Base-by-base conservation (phyloP, 2,888 invertebrate species). In the Rhagophthalmus giganteus region DNA sequence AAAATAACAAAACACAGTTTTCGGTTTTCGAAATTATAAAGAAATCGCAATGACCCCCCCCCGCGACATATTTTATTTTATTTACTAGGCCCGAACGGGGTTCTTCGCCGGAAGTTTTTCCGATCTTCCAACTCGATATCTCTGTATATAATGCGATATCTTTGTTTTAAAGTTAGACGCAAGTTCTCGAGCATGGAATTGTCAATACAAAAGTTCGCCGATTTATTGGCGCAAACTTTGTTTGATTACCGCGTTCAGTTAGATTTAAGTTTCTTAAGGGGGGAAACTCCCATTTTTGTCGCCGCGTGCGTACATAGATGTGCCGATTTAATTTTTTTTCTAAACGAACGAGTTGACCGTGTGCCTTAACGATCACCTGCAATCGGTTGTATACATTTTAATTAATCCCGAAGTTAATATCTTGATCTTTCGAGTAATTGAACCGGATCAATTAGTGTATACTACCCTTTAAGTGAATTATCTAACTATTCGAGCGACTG, bases 381-480 rank as follows among this genome's bases (percentile, higher is more conserved):
- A 20, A 20, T 20, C 7, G 20, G 7, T 20, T 20, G 7, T 20
- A 20, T 7, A 20, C n/a, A n/a, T n/a, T n/a, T 15, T 32, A 37
- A 37, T 37, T 37, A 37, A 37, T 37, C 24, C 26, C 3, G 7
- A 37, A 37, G 37, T 25, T 25, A 20, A 25, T 37, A 37, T 37
- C 37, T 37, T 37, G 25, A 37, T 25, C 24, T 24, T 24, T 25
- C 2, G 37, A 37, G 24, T 11, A 37, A 37, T 26, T 37, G 11
- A 37, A 37, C 6, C 37, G 37, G 25, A 24, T 24, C 37, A 20
- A 20, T 20, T 20, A 37, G 37, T 37, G 37, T 37, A 25, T 37
- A 37, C 37, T 24, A 24, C 37, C 37, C 25, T 37, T 37, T 37
- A 37, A 20, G 11, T 37, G 26, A 37, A 37, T 37, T 37, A 37